Evolutionary conservation across 1,140 invertebrate genomes (phyloP).

Genomic region (Panagrolaimus sp.): DNA sequence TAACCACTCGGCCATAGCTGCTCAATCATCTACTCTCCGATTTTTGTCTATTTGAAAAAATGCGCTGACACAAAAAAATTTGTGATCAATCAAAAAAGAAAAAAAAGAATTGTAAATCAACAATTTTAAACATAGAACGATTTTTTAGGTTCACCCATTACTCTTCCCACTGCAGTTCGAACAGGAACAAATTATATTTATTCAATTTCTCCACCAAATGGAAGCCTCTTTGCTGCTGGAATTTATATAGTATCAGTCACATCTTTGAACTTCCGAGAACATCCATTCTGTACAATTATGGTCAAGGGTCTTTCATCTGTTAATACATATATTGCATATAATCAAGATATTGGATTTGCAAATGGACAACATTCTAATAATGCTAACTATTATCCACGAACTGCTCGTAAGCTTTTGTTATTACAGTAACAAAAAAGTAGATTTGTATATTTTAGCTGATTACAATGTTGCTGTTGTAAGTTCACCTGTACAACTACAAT

Average conservation of each 20-base stretch:
- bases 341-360: background rate
- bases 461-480: background rate
- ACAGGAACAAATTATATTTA: background rate
- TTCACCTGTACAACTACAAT: background rate
- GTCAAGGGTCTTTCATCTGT: background rate
- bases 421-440: background rate
- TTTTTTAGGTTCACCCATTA: background rate
- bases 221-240: background rate
- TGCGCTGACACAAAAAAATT: no score
- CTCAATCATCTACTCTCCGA: no score
- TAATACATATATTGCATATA: background rate
- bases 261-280: background rate
- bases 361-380: conserved; percentile 6
- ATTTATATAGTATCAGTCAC: background rate
- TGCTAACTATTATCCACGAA: background rate
- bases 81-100: no score
- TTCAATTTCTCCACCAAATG: conserved; percentile 2
- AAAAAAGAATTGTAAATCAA: no score
- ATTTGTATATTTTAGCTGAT: background rate
- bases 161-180: background rate
- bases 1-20: no score
- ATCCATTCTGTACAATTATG: background rate
- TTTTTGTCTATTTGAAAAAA: no score
- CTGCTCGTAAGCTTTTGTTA: background rate
- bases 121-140: background rate